phyloP scores from a whole-genome alignment of 2,797 vertebrate species.

The Coluber constrictor region DNA sequence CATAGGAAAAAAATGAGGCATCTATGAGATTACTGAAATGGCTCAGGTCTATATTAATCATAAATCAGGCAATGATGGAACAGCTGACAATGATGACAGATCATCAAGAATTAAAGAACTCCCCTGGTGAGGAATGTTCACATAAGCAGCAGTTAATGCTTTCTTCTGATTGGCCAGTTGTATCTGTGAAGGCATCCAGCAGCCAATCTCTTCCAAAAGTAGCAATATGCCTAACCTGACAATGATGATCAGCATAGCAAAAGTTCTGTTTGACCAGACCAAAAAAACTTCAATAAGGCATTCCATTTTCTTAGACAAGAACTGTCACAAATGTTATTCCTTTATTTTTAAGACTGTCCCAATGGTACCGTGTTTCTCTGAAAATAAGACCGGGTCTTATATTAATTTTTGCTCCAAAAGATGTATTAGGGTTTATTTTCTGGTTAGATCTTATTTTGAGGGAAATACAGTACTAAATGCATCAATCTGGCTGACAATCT shows the following conservation, averaged over 20 bases:
- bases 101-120: background rate
- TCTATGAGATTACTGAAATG: background rate
- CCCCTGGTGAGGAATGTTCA: background rate
- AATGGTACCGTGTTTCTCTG: background rate
- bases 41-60: background rate
- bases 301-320: background rate
- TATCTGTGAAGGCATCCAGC: background rate
- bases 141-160: background rate
- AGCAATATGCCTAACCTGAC: background rate
- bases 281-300: background rate
- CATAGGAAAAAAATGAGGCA: background rate
- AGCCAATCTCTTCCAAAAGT: background rate
- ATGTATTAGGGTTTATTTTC: too few relatives aligned
- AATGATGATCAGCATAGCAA: background rate
- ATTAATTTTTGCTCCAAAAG: too few relatives aligned
- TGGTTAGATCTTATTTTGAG: too few relatives aligned
- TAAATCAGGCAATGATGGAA: background rate
- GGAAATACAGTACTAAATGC: too few relatives aligned
- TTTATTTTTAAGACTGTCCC: background rate
- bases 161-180: background rate
- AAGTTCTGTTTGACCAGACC: background rate
- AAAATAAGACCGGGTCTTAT: too few relatives aligned
- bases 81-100: background rate
- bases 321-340: background rate
- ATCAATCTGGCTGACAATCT: too few relatives aligned